These are phyloP conservation scores for Atethmia centrago DNA, from an alignment of 2,888 invertebrate species.

Conservation along the genomic window DNA sequence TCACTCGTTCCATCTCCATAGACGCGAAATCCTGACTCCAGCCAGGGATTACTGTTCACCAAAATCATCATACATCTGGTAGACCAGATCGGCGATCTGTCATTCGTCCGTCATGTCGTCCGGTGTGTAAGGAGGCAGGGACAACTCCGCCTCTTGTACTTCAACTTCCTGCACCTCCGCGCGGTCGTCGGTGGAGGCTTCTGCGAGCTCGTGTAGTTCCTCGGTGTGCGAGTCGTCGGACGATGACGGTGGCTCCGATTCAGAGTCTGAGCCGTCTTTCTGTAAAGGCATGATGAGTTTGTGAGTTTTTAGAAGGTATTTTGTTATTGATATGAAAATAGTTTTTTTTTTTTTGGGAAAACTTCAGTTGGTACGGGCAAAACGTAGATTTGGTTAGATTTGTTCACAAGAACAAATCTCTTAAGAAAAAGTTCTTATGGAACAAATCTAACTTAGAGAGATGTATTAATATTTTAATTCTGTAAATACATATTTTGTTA, in stretches of 20 bases:
- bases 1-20: neutral
- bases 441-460: no score
- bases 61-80: neutral
- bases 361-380: no score
- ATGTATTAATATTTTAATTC: no score
- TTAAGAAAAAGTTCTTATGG: no score
- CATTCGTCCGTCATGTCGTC: slow-evolving; percentile 44
- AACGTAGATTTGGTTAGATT: no score
- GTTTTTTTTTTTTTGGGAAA: no score
- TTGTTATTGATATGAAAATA: no score
- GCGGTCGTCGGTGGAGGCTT: slow-evolving; percentile 21
- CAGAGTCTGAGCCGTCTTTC: slow-evolving; percentile 72
- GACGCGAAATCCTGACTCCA: neutral
- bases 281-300: slow-evolving; percentile 45
- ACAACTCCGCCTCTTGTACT: slow-evolving; percentile 24
- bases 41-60: neutral
- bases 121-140: slow-evolving; percentile 18
- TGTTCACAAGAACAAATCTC: no score
- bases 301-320: neutral
- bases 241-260: slow-evolving; percentile 65
- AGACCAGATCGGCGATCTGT: slow-evolving; percentile 49
- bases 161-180: slow-evolving; percentile 19
- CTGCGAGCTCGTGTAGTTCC: slow-evolving; percentile 39
- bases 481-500: no score
- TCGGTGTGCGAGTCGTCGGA: slow-evolving; percentile 61